Conservation (phyloP, 2,113 vertebrate species). For the Apteryx owenii region DNA sequence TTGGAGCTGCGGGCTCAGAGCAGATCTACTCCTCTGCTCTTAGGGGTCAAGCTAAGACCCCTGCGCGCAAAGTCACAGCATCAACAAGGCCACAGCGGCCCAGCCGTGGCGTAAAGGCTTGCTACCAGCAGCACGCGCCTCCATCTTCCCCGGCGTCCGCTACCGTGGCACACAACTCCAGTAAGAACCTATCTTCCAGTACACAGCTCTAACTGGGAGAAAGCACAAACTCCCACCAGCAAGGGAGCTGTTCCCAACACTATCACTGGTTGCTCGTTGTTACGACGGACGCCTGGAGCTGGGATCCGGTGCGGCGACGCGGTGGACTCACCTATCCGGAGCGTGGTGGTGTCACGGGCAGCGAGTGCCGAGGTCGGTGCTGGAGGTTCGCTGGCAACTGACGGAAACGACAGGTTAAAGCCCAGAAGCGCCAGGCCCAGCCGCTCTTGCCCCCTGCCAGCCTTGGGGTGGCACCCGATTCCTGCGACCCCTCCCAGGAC, state of each 20-base stretch:
- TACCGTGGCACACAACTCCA: neutral
- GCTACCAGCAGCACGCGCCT: neutral
- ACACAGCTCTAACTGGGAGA: too few species aligned
- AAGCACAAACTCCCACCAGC: neutral
- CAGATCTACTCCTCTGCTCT: neutral
- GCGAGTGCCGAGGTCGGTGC: neutral
- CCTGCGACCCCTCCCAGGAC: neutral
- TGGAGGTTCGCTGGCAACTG: neutral
- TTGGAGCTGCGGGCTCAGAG: too few species aligned
- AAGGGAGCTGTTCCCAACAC: too few species aligned
- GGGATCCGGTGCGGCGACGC: too few species aligned
- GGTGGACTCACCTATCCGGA: neutral
- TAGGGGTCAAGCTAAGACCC: neutral
- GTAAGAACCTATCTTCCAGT: neutral
- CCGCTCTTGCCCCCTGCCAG: neutral
- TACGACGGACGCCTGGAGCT: too few species aligned
- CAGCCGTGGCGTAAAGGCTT: too few species aligned
- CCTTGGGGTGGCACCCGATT: too few species aligned
- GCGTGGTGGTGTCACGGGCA: neutral
- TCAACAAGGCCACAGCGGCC: too few species aligned
- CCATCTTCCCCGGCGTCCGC: too few species aligned
- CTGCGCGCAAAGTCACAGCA: neutral
- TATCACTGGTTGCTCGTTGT: too few species aligned
- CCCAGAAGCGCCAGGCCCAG: rapidly evolving
- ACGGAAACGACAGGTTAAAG: neutral